Base-by-base conservation (phyloP, 2,797 vertebrate genomes). In the Karalla daura region DNA sequence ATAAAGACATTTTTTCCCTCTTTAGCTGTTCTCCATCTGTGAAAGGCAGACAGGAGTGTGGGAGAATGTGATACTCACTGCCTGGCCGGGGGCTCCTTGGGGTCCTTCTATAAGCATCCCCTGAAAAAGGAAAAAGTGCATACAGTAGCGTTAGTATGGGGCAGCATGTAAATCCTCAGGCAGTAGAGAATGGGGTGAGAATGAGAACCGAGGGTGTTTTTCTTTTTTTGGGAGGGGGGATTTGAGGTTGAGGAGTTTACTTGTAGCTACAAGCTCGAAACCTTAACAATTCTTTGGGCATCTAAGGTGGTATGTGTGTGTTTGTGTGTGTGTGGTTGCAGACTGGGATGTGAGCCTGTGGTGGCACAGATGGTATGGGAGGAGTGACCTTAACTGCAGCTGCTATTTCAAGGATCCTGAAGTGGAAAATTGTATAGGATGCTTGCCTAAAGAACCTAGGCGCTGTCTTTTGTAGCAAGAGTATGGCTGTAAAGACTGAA, bases 21-120 rank as follows among this genome's bases (percentile, higher is more conserved):
- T 87, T 86, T 86, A 92, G 84, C 88, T 83, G 81, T 92, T 91
- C 81, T 89, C 87, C 80, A 89, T 91, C 81, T 92, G 87, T 87
- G 80, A 73, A 87, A 88, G 76, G 76, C 78, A 84, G 85, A 86
- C 86, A 86, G 84, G 76, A 86, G 83, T 65, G 47, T 69, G 78
- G 70, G 79, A 92, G 78, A 91, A 92, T 20, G 82, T 86, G 87
- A 93, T 92, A 94, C 96, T 93, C 93, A 99, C 98, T 72, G 91
- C 91, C 64, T 94, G 95, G 89, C 98, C 98, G 64, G 95, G 93
- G 87, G 94, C 92, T 88, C 98, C 97, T 21, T 94, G 95, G 63
- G 95, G 94, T 88, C 98, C 98, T 94, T 99, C 97, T 81, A 99
- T 90, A 81, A 99, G 95, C 98, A 99, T 99, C 44, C 97, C 97